Percentiles rank a stretch among this genome's conserved stretches.
These are phyloP conservation scores for Siniperca obscura DNA, from an alignment of 2,797 vertebrate genomes.

Conservation along the genomic window DNA sequence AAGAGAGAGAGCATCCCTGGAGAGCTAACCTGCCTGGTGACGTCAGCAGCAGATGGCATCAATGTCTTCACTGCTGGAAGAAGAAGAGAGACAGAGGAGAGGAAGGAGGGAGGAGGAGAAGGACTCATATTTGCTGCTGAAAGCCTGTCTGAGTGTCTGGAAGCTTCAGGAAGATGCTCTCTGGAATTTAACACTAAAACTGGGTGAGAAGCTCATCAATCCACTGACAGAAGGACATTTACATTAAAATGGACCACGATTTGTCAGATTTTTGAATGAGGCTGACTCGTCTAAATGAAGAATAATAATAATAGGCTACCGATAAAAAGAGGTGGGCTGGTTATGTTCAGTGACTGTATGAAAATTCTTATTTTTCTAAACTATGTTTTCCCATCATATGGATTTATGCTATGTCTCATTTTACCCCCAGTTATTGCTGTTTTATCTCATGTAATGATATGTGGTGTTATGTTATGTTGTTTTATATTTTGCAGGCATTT, in stretches of 20 bases:
- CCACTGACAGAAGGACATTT: not conserved
- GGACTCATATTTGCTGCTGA: not conserved
- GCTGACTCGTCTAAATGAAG: not conserved
- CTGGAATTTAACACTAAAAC: slow-evolving; percentile 85
- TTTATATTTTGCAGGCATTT: not conserved
- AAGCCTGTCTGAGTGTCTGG: not conserved
- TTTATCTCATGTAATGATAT: not conserved
- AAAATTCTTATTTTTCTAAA: not conserved
- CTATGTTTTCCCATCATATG: not conserved
- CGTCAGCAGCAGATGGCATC: slow-evolving; percentile 51
- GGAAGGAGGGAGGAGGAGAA: slow-evolving; percentile 12
- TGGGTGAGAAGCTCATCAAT: slow-evolving; percentile 63
- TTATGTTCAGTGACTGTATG: not conserved
- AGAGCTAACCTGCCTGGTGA: slow-evolving; percentile 13
- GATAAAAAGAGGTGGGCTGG: not conserved
- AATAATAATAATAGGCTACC: not conserved
- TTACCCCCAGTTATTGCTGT: not conserved
- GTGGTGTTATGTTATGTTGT: not conserved
- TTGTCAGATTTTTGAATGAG: not conserved
- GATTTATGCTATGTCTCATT: not conserved
- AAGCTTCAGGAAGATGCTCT: slow-evolving; percentile 82
- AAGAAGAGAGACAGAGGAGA: slow-evolving; percentile 18
- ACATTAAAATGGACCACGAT: not conserved
- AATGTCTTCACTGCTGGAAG: slow-evolving; percentile 28
- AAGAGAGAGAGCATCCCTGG: slow-evolving; percentile 17